These are phyloP conservation scores for Pyrgilauda ruficollis DNA, from an alignment of 2,113 vertebrate species.

Conservation along the genomic window DNA sequence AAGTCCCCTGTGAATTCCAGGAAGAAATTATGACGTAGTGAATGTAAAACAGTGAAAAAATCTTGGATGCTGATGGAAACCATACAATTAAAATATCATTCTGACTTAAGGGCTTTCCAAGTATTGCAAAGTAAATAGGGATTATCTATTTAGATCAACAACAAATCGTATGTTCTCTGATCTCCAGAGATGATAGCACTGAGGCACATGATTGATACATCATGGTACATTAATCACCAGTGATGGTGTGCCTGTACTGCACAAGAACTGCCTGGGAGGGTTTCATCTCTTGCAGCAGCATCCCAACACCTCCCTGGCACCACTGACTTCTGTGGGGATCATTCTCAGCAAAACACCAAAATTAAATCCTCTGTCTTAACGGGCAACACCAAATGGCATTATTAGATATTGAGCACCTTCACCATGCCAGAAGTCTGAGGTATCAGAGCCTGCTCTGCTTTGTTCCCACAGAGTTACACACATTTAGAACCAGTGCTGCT, in stretches of 20 bases:
- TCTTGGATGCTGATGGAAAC: neutral
- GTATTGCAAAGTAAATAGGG: neutral
- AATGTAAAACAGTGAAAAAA: neutral
- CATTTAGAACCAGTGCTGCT: neutral
- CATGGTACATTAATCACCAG: neutral
- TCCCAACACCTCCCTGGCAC: neutral
- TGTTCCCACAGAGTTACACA: neutral
- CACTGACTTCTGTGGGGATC: neutral
- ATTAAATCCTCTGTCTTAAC: neutral
- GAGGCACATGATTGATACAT: neutral
- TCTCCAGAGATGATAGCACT: neutral
- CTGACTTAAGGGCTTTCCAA: neutral
- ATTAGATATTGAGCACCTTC: neutral
- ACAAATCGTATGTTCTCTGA: neutral
- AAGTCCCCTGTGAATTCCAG: neutral
- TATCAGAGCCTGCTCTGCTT: neutral
- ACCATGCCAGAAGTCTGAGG: neutral
- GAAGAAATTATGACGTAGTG: neutral
- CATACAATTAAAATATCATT: neutral
- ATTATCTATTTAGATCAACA: neutral
- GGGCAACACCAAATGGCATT: neutral
- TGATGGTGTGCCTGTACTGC: neutral
- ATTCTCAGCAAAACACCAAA: neutral
- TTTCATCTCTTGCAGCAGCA: neutral
- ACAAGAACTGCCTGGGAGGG: neutral